Conservation (phyloP, 2,888 invertebrate genomes). For the Rotaria magnacalcarata region DNA sequence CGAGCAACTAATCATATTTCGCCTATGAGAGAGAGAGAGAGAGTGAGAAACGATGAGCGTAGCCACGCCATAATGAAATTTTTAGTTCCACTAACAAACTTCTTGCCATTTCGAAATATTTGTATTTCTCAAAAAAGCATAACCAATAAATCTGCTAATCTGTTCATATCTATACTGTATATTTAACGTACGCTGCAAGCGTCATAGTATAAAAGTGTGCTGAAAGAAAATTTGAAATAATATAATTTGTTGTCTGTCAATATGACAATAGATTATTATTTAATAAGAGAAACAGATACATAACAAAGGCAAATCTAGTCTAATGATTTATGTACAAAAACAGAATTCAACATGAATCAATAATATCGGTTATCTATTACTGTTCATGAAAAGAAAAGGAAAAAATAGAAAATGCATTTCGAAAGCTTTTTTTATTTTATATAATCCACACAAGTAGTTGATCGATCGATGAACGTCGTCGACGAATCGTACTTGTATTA, state of each 20-base stretch:
- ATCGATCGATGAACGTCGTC: neutral
- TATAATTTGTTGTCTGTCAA: too few relatives aligned
- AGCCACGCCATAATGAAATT: neutral
- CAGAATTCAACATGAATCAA: neutral
- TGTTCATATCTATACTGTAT: too few relatives aligned
- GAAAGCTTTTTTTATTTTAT: neutral
- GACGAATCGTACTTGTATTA: neutral
- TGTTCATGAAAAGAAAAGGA: neutral
- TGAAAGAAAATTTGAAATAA: too few relatives aligned
- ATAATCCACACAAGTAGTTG: constrained; percentile 27
- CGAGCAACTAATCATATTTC: neutral
- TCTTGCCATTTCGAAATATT: neutral
- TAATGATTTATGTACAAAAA: neutral
- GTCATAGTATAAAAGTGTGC: too few relatives aligned
- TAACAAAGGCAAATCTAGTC: neutral
- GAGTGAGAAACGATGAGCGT: neutral
- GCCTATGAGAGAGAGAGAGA: neutral
- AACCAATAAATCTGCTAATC: too few relatives aligned
- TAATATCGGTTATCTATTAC: neutral
- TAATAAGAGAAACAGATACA: neutral
- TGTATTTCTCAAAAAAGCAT: neutral
- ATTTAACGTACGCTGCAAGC: too few relatives aligned
- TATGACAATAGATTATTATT: neutral
- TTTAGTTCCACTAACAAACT: neutral
- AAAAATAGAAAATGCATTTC: neutral